Evolutionary conservation across 2,888 invertebrate genomes (phyloP).

Genomic region (Acronicta psi): DNA sequence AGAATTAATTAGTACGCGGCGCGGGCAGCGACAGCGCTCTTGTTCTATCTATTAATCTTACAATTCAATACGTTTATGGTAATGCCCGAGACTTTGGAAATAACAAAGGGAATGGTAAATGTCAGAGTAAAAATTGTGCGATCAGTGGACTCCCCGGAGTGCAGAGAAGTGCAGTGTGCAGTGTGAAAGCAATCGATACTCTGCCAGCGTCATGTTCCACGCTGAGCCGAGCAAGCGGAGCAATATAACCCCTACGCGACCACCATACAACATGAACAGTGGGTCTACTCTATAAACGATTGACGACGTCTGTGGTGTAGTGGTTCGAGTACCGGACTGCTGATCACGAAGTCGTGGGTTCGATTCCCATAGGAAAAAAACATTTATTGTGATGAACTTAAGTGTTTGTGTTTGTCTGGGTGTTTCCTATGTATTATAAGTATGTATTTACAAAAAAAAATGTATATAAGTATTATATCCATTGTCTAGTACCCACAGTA

Average conservation of each 20-base stretch:
- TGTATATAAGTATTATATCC: too few species aligned
- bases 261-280: constrained; percentile 3
- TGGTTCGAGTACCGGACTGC: too few species aligned
- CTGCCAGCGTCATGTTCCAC: constrained; percentile 27
- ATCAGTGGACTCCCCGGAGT: background rate
- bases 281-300: background rate
- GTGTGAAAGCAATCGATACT: constrained; percentile 26
- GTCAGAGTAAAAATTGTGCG: constrained; percentile 8
- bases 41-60: background rate
- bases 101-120: background rate
- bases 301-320: too few species aligned
- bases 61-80: constrained; percentile 4
- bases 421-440: too few species aligned
- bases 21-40: constrained; percentile 1
- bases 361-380: too few species aligned
- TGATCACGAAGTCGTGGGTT: too few species aligned
- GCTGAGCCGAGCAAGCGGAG: constrained; percentile 21
- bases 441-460: too few species aligned
- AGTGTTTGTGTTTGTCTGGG: too few species aligned
- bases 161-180: constrained; percentile 7
- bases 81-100: background rate
- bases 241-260: constrained; percentile 11
- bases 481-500: too few species aligned
- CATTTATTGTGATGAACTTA: too few species aligned
- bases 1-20: background rate